A percentile compares a stretch with the other conserved stretches of the same genome.
phyloP scores from a whole-genome alignment of 1,140 invertebrate genomes.

The Solenopsis fugax region DNA sequence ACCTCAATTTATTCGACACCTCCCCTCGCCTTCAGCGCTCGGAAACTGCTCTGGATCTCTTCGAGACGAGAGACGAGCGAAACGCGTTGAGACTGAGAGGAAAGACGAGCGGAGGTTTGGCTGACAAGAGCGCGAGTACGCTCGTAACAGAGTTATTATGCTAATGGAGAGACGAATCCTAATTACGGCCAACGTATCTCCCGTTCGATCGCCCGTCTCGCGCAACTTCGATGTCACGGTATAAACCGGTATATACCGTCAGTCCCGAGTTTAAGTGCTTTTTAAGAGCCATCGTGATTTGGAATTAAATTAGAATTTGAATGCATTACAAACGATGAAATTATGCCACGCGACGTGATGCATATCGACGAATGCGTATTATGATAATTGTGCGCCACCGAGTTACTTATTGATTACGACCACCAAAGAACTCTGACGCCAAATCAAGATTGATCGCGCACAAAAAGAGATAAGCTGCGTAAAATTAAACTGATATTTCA shows the following conservation, averaged over 20 bases:
- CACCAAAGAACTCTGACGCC: neutral
- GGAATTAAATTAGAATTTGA: constrained; percentile 3
- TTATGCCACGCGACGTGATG: constrained; percentile 7
- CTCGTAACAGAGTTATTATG: constrained; percentile 85
- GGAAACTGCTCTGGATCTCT: constrained; percentile 81
- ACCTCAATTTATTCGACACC: constrained; percentile 86
- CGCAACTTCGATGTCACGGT: neutral
- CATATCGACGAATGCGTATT: constrained; percentile 1
- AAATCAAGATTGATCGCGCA: neutral
- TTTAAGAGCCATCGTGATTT: constrained; percentile 6
- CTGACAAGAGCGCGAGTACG: constrained; percentile 45
- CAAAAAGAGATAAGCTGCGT: constrained; percentile 22
- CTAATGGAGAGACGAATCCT: constrained; percentile 79
- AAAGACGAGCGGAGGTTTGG: constrained; percentile 18
- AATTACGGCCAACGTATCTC: constrained; percentile 76
- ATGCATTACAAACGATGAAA: neutral
- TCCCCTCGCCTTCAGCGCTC: constrained; percentile 83
- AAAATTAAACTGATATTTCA: constrained; percentile 18
- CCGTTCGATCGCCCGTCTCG: constrained; percentile 29
- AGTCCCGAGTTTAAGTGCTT: neutral
- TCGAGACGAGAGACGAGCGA: constrained; percentile 18
- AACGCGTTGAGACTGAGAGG: constrained; percentile 18
- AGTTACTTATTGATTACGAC: constrained; percentile 10
- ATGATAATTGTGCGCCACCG: constrained; percentile 29
- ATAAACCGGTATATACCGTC: neutral